These are phyloP conservation scores for Gila robusta DNA, from an alignment of 2,797 vertebrate species.

Conservation along the genomic window DNA sequence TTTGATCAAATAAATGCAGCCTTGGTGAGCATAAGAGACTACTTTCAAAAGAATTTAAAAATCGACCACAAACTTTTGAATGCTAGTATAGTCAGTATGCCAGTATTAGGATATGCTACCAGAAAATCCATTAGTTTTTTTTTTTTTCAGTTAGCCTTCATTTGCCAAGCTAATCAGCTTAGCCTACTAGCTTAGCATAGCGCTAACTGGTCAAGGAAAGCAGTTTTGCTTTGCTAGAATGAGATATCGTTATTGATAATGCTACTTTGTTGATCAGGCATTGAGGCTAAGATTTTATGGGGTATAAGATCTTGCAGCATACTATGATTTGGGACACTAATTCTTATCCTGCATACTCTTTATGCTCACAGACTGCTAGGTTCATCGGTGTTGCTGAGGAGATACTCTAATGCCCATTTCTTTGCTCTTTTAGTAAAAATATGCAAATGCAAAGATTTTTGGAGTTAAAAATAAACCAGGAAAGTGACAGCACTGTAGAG, in stretches of 20 bases:
- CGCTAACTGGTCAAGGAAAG: not conserved
- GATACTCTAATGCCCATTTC: not conserved
- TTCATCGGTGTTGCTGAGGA: conserved; percentile 38
- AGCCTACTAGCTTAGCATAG: not conserved
- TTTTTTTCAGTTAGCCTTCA: not conserved
- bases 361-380: conserved; percentile 3
- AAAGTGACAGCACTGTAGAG: conserved; percentile 57
- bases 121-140: no score
- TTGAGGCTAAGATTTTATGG: not conserved
- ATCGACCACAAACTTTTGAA: no score
- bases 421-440: conserved; percentile 5
- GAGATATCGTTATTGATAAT: not conserved
- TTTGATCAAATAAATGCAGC: no score
- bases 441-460: conserved; percentile 5
- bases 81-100: no score
- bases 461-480: not conserved
- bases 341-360: not conserved
- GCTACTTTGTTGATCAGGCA: not conserved
- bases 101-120: no score
- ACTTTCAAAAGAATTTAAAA: no score
- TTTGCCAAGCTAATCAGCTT: not conserved
- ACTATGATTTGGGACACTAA: not conserved
- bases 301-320: not conserved
- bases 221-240: not conserved
- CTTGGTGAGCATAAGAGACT: no score